phyloP scores from a whole-genome alignment of 2,888 invertebrate species.

The Tachina lurida region DNA sequence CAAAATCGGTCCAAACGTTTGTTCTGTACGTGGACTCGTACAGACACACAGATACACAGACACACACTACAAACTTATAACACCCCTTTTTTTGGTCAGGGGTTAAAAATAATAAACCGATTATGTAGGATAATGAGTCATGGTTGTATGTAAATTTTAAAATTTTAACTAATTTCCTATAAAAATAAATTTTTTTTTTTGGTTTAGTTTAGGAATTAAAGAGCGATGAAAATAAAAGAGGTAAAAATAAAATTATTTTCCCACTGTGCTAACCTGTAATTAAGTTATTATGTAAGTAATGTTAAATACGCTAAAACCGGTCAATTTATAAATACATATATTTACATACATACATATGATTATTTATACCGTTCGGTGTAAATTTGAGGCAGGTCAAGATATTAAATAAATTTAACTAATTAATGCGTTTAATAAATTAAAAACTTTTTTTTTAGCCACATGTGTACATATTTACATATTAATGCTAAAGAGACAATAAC shows the following conservation, averaged over 20 bases:
- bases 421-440: not conserved
- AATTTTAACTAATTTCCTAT: no score
- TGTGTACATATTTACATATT: not conserved
- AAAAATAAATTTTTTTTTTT: no score
- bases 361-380: not conserved
- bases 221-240: no score
- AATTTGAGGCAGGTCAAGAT: constrained; percentile 1
- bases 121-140: no score
- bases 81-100: no score
- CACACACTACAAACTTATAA: no score
- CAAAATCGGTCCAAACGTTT: no score
- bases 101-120: no score
- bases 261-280: not conserved
- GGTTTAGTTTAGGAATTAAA: no score
- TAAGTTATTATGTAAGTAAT: not conserved
- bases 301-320: not conserved
- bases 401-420: not conserved
- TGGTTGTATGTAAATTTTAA: no score
- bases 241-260: constrained; percentile 6
- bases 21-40: no score
- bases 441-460: not conserved
- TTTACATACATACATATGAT: not conserved
- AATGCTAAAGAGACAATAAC: not conserved
- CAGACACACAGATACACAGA: no score
- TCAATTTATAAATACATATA: not conserved